Percentiles rank a stretch among this genome's conserved stretches.
These are phyloP conservation scores for Oncorhynchus gorbuscha DNA, from an alignment of 2,113 vertebrate genomes.

Conservation along the genomic window DNA sequence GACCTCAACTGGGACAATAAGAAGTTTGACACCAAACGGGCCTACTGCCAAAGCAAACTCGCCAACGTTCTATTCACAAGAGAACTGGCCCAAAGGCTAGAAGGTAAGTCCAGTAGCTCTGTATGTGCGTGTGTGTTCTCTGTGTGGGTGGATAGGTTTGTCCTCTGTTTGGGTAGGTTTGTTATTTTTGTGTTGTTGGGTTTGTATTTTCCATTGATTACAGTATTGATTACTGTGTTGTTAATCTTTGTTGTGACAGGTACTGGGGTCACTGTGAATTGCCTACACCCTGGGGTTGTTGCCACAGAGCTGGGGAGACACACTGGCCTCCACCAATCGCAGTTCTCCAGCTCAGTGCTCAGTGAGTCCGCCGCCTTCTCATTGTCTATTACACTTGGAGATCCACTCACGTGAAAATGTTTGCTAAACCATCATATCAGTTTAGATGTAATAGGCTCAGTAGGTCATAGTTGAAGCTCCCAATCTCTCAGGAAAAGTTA, in stretches of 20 bases:
- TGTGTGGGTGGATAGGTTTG: slow-evolving; percentile 29
- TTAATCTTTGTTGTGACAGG: slow-evolving; percentile 58
- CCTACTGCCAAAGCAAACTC: slow-evolving; percentile 90
- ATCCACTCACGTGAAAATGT: too few species aligned
- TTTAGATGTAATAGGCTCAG: too few species aligned
- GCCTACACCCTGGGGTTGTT: slow-evolving; percentile 82
- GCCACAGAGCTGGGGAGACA: slow-evolving; percentile 84
- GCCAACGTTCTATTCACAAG: slow-evolving; percentile 82
- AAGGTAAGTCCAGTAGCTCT: slow-evolving; percentile 70
- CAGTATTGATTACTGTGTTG: neutral
- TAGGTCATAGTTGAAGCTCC: neutral
- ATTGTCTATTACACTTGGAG: neutral
- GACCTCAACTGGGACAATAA: slow-evolving; percentile 85
- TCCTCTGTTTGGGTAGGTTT: slow-evolving; percentile 1
- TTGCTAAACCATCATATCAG: too few species aligned
- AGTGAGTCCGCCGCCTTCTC: slow-evolving; percentile 65
- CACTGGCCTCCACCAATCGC: slow-evolving; percentile 79
- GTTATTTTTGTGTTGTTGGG: slow-evolving; percentile 7
- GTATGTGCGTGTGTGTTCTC: slow-evolving; percentile 57
- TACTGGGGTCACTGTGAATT: slow-evolving; percentile 78
- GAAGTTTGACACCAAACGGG: slow-evolving; percentile 82
- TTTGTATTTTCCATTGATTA: neutral
- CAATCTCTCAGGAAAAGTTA: neutral
- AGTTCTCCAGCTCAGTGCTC: slow-evolving; percentile 77
- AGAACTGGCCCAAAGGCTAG: slow-evolving; percentile 79